These are phyloP conservation scores for Parnassius glacialis DNA, from an alignment of 2,888 invertebrate genomes.

Conservation along the genomic window DNA sequence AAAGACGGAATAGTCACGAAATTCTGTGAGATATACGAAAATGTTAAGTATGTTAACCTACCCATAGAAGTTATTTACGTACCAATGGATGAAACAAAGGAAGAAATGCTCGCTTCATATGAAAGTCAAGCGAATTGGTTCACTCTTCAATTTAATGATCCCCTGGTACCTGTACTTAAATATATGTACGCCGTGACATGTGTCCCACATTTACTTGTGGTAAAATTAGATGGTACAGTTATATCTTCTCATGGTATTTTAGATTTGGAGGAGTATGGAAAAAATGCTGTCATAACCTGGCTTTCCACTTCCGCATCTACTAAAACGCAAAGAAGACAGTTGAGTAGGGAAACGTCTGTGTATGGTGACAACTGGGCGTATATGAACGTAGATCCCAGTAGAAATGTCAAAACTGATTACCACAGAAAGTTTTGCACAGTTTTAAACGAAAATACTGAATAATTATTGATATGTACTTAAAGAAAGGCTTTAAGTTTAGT, in stretches of 20 bases:
- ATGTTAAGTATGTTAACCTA: constrained; percentile 50
- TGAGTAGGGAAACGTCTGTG: constrained; percentile 47
- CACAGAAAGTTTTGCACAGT: constrained; percentile 39
- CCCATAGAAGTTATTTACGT: constrained; percentile 68
- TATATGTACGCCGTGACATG: constrained; percentile 57
- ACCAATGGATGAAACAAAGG: constrained; percentile 55
- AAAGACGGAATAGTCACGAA: constrained; percentile 51
- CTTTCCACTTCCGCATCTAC: constrained; percentile 41
- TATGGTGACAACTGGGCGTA: constrained; percentile 58
- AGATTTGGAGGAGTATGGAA: constrained; percentile 60
- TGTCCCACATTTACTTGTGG: constrained; percentile 54
- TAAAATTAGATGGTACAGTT: constrained; percentile 51
- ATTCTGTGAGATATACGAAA: constrained; percentile 66
- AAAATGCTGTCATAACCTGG: constrained; percentile 67
- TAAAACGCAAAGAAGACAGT: constrained; percentile 39
- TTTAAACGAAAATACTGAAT: neutral
- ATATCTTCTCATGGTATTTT: constrained; percentile 54
- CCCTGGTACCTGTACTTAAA: constrained; percentile 37
- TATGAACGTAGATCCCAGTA: constrained; percentile 29
- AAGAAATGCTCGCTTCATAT: constrained; percentile 38
- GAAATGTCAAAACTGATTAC: constrained; percentile 36
- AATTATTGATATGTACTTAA: neutral
- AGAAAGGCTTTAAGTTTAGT: too few species aligned
- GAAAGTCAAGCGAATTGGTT: constrained; percentile 71
- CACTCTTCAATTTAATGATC: constrained; percentile 53